A percentile compares a stretch with the other conserved stretches of the same genome.
Conservation (phyloP, 2,113 vertebrate species). For the Aptenodytes forsteri region DNA sequence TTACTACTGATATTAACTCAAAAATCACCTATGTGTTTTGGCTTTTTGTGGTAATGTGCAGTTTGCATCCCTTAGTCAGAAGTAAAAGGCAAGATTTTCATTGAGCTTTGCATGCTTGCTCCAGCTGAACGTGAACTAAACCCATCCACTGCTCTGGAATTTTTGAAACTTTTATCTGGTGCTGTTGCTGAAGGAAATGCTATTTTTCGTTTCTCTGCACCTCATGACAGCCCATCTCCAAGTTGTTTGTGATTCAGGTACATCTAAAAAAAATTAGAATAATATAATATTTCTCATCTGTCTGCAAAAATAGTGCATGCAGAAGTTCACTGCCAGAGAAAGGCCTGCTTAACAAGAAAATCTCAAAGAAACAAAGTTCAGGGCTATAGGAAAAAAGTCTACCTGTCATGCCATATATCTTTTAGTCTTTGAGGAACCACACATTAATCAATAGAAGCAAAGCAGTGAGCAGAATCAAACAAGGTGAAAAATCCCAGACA, state of each 20-base stretch:
- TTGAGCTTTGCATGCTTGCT: neutral
- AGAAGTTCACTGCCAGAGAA: neutral
- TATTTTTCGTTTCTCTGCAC: neutral
- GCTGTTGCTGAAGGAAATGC: neutral
- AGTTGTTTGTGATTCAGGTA: neutral
- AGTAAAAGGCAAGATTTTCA: neutral
- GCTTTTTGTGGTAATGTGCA: neutral
- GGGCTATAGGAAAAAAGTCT: neutral
- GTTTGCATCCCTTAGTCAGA: neutral
- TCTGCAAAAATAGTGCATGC: neutral
- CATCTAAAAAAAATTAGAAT: neutral
- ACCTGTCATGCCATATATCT: neutral
- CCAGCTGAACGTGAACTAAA: neutral
- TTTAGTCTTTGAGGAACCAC: conserved; percentile 7
- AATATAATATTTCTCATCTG: neutral
- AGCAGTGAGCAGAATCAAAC: conserved; percentile 8
- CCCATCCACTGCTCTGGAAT: neutral
- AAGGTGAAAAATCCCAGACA: conserved; percentile 28
- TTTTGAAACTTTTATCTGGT: neutral
- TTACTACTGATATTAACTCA: neutral
- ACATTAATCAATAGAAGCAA: conserved; percentile 1
- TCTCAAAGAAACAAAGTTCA: neutral
- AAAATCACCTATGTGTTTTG: neutral
- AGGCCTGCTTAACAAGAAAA: neutral
- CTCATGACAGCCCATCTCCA: neutral